Conservation (phyloP, 2,888 invertebrate species). For the Apotomis betuletana region DNA sequence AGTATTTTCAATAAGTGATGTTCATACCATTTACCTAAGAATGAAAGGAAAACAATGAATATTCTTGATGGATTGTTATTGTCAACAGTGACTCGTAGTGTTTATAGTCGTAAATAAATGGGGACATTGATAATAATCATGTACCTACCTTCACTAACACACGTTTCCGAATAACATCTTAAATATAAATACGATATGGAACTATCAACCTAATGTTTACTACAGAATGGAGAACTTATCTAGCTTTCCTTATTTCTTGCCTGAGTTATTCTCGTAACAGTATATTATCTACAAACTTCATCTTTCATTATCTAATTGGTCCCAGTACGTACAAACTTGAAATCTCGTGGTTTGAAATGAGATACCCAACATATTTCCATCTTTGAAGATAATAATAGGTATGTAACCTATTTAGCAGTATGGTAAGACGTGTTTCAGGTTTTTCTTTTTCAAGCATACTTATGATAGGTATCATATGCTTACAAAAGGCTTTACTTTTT, state of each 20-base stretch:
- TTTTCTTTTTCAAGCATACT: too few relatives aligned
- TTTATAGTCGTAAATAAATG: background rate
- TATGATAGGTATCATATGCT: too few relatives aligned
- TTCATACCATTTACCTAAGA: too few relatives aligned
- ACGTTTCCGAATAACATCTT: background rate
- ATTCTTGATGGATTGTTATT: background rate
- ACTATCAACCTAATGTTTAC: background rate
- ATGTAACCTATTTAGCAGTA: too few relatives aligned
- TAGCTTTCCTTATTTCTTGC: slow-evolving; percentile 10
- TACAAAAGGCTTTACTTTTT: too few relatives aligned
- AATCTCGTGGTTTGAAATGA: too few relatives aligned
- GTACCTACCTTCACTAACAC: background rate
- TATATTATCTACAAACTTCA: background rate
- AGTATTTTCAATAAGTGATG: too few relatives aligned
- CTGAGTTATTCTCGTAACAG: slow-evolving; percentile 9
- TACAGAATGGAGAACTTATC: slow-evolving; percentile 12
- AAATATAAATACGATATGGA: background rate
- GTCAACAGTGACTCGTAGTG: background rate
- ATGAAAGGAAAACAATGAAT: background rate
- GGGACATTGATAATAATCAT: background rate
- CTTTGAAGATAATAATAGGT: too few relatives aligned
- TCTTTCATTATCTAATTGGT: background rate
- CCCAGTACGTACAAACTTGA: background rate
- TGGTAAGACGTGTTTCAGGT: too few relatives aligned
- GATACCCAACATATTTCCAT: too few relatives aligned